Evolutionary conservation across 2,113 vertebrate species (phyloP), one percentile per base, ranked within the genome.

Genomic region (Tamias sibiricus): DNA sequence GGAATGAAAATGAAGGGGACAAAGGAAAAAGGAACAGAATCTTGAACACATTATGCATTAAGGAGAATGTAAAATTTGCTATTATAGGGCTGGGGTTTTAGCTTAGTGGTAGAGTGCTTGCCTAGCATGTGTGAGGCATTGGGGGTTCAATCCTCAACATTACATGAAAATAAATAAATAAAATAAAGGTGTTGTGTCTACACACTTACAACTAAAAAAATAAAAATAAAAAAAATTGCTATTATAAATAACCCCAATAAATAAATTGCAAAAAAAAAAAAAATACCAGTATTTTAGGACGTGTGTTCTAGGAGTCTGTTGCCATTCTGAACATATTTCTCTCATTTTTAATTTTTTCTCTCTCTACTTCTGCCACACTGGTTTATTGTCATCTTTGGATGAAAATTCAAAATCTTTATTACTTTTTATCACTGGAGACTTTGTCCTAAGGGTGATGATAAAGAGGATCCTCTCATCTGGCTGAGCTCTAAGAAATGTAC

Each of bases 1-100:
- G 8, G 64, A 28, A 6, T 1, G 4, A 5, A 28, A n/a, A 42
- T 1, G 13, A 35, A 32, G 17, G 32, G 17, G 8, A 32, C 8
- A 14, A 52, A 13, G 9, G 8, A 49, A 12, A 12, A 47, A 30
- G 24, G 14, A 8, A 7, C 11, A 0, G 8, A 4, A 37, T 80
- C 35, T 24, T 57, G 22, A 57, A 59, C 16, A 42, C 7, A 30
- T 42, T 40, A 42, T 24, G 59, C 16, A 62, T 12, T 24, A 88
- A 44, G 47, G 40, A 76, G 22, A 28, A 88, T 10, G 69, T 30
- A 52, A 90, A 26, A 28, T 28, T 62, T 28, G 59, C 1, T 28
- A 28, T 62, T 62, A 62, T 10, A 62, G n/a, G n/a, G n/a, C n/a
- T n/a, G n/a, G n/a, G n/a, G n/a, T n/a, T n/a, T n/a, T n/a, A n/a